Percentiles rank a stretch among this genome's conserved stretches.
Conservation (phyloP, 1,140 invertebrate species). For the Drosophila sulfurigaster region DNA sequence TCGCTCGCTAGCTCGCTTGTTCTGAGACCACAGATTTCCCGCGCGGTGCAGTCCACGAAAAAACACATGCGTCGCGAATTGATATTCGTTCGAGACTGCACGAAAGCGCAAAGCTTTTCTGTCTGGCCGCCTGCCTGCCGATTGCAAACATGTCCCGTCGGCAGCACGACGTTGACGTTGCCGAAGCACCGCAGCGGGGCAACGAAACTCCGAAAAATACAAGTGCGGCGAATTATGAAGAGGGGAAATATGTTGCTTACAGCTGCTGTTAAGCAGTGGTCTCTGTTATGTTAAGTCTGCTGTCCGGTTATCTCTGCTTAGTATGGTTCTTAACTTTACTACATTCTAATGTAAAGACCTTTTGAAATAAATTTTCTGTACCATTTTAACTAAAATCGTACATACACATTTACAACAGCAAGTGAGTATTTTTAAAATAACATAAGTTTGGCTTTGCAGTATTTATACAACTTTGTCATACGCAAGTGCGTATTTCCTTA, state of each 20-base stretch:
- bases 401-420: too few relatives aligned
- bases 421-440: too few relatives aligned
- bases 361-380: too few relatives aligned
- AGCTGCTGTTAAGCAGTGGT: background rate
- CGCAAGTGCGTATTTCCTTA: too few relatives aligned
- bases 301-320: background rate
- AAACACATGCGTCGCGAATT: constrained; percentile 69
- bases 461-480: too few relatives aligned
- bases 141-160: constrained; percentile 2
- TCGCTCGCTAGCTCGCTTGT: background rate
- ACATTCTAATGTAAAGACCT: too few relatives aligned
- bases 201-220: constrained; percentile 27
- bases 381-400: too few relatives aligned
- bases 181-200: background rate
- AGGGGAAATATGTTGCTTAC: background rate
- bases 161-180: background rate
- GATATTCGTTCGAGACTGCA: constrained; percentile 70
- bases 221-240: constrained; percentile 41
- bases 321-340: too few relatives aligned
- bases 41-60: constrained; percentile 15
- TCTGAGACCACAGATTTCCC: constrained; percentile 28
- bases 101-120: constrained; percentile 40
- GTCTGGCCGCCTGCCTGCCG: constrained; percentile 2
- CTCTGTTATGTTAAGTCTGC: background rate
- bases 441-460: too few relatives aligned